Base-by-base conservation (phyloP, 2,888 invertebrate genomes). In the Shargacucullia verbasci region DNA sequence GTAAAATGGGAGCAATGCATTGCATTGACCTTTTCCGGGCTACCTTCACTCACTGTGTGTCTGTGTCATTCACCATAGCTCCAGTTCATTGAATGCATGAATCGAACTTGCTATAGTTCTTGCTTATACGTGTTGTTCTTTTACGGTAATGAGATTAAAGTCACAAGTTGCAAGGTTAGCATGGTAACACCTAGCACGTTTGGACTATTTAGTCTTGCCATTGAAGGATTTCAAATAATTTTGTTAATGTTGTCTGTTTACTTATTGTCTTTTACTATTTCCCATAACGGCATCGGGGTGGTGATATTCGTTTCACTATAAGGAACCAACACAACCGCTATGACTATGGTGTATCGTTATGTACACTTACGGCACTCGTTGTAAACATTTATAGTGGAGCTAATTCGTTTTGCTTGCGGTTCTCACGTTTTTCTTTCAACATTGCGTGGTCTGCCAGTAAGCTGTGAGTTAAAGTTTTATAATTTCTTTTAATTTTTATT, bases 1-100 rank as follows among this genome's bases (percentile, higher is more conserved):
- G 44, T 49, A 38, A 64, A 76, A 78, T 47, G 71, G 71, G 80
- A 74, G 77, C 84, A 80, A 79, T 58, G 79, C 60, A 68, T 79
- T 50, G 69, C 56, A 67, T 65, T 80, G 78, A 81, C 79, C 82
- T 79, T 77, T 76, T 54, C 58, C 25, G 44, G 58, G 15, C 53
- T 61, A 65, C 48, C 46, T 70, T 44, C 38, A 40, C 12, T 41
- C 34, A 34, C 25, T 40, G 27, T 40, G 37, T 54, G 70, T 59
- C 40, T 40, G 37, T 54, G 70, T 59, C 40, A 50, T 53, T 58
- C 45, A 48, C 14, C 40, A 48, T 29, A 70, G 14, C 2, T 27
- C n/a, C 33, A 33, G 39, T 35, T 41, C 34, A 41, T 8, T n/a
- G 25, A 12, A 13, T 35, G 25, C 8, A 45, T 40, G 20, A 50